Conservation (phyloP, 2,888 invertebrate species). For the Taenaris catops region DNA sequence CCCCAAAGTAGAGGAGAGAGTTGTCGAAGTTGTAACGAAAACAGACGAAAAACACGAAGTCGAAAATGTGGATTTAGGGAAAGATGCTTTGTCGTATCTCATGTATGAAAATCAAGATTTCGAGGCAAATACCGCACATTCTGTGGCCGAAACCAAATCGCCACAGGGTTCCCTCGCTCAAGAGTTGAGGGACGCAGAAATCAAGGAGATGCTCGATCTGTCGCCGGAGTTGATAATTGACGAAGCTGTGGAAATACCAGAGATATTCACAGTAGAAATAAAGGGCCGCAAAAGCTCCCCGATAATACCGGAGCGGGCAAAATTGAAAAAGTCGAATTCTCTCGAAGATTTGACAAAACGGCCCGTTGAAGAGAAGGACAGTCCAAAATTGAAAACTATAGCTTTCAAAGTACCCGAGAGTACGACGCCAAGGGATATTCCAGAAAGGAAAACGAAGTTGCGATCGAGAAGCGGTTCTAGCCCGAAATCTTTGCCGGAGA, state of each 20-base stretch:
- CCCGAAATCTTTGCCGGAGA: slow-evolving; percentile 69
- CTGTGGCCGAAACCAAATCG: slow-evolving; percentile 25
- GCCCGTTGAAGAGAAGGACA: slow-evolving; percentile 36
- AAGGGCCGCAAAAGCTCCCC: slow-evolving; percentile 48
- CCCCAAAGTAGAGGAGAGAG: slow-evolving; percentile 39
- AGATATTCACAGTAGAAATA: slow-evolving; percentile 46
- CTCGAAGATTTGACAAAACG: slow-evolving; percentile 54
- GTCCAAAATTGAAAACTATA: slow-evolving; percentile 54
- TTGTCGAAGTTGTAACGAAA: slow-evolving; percentile 21
- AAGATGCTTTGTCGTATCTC: slow-evolving; percentile 63
- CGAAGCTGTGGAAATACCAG: slow-evolving; percentile 47
- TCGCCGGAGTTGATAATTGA: slow-evolving; percentile 66
- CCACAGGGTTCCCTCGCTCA: slow-evolving; percentile 50
- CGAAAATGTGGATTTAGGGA: slow-evolving; percentile 55
- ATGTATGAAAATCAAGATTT: slow-evolving; percentile 53
- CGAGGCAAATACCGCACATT: slow-evolving; percentile 29
- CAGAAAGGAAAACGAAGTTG: slow-evolving; percentile 49
- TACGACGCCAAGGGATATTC: slow-evolving; percentile 64
- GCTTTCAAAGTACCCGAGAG: slow-evolving; percentile 64
- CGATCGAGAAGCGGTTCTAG: slow-evolving; percentile 60
- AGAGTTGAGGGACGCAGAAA: slow-evolving; percentile 59
- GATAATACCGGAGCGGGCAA: slow-evolving; percentile 58
- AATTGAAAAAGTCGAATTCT: slow-evolving; percentile 60
- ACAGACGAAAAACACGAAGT: slow-evolving; percentile 24
- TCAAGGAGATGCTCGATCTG: slow-evolving; percentile 55